A percentile compares a stretch with the other conserved stretches of the same genome.
These are phyloP conservation scores for Erpetoichthys calabaricus DNA, from an alignment of 2,797 vertebrate species.

Conservation along the genomic window DNA sequence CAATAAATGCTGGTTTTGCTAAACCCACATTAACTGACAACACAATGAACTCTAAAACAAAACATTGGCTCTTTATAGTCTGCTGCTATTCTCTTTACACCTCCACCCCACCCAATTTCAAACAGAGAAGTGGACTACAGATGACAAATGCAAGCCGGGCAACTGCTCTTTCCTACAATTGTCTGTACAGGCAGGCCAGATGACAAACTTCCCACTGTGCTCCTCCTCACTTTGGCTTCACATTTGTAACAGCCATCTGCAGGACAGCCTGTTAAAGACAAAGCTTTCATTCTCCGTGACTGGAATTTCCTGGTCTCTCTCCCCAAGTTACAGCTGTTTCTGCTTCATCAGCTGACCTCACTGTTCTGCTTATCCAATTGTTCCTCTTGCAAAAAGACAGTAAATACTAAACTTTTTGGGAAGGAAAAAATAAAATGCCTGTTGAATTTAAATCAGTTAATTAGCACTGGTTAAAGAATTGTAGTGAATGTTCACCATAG, in stretches of 20 bases:
- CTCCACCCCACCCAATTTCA: slow-evolving; percentile 23
- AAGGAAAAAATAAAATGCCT: no score
- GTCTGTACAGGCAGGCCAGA: slow-evolving; percentile 25
- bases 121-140: slow-evolving; percentile 16
- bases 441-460: no score
- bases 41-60: no score
- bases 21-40: no score
- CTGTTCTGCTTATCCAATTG: slow-evolving; percentile 19
- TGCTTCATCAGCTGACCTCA: slow-evolving; percentile 37
- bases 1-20: no score
- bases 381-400: no score
- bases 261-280: slow-evolving; percentile 33
- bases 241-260: slow-evolving; percentile 18
- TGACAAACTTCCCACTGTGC: slow-evolving; percentile 24
- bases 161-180: slow-evolving; percentile 49
- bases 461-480: no score
- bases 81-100: slow-evolving; percentile 16
- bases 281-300: slow-evolving; percentile 29
- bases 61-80: background rate
- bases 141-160: slow-evolving; percentile 46
- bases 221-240: slow-evolving; percentile 21
- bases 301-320: slow-evolving; percentile 33
- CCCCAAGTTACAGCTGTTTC: slow-evolving; percentile 26
- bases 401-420: no score
- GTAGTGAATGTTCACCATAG: no score